phyloP scores from a whole-genome alignment of 1,140 invertebrate species.

The Pseudomyrmex flavicornis region DNA sequence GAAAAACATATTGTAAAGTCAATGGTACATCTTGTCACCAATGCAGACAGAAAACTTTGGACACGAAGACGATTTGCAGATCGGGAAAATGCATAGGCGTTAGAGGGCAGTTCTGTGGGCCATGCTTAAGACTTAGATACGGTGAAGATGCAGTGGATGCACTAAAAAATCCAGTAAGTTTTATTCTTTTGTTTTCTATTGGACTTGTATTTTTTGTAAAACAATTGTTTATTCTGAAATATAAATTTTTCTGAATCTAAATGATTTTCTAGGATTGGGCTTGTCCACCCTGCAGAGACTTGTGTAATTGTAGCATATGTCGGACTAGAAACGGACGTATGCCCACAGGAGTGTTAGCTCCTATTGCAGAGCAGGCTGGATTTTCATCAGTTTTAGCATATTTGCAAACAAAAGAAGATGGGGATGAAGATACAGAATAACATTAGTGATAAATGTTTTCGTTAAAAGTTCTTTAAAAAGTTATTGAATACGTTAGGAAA shows the following conservation, averaged over 20 bases:
- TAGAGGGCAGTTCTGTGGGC: slow-evolving; percentile 85
- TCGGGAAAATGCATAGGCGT: slow-evolving; percentile 82
- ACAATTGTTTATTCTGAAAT: neutral
- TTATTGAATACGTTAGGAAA: too few species aligned
- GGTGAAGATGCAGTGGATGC: slow-evolving; percentile 82
- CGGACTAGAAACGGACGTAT: slow-evolving; percentile 80
- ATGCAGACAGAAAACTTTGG: slow-evolving; percentile 84
- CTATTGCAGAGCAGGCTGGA: slow-evolving; percentile 77
- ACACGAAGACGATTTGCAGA: slow-evolving; percentile 84
- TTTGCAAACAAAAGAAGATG: slow-evolving; percentile 61
- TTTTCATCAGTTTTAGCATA: slow-evolving; percentile 78
- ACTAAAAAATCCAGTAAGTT: slow-evolving; percentile 81
- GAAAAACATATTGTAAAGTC: slow-evolving; percentile 76
- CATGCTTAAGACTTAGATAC: slow-evolving; percentile 84
- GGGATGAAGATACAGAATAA: slow-evolving; percentile 32
- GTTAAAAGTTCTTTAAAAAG: too few species aligned
- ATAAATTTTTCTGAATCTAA: neutral
- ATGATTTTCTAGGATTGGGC: slow-evolving; percentile 79
- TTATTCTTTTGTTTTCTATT: neutral
- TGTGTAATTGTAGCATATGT: slow-evolving; percentile 85
- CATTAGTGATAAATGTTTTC: too few species aligned
- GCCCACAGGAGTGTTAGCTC: slow-evolving; percentile 83
- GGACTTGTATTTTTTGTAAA: neutral
- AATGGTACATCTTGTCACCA: slow-evolving; percentile 83
- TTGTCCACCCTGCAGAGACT: slow-evolving; percentile 83